Conservation (phyloP, 23 tunicate genomes). For the Ciona savignyi region DNA sequence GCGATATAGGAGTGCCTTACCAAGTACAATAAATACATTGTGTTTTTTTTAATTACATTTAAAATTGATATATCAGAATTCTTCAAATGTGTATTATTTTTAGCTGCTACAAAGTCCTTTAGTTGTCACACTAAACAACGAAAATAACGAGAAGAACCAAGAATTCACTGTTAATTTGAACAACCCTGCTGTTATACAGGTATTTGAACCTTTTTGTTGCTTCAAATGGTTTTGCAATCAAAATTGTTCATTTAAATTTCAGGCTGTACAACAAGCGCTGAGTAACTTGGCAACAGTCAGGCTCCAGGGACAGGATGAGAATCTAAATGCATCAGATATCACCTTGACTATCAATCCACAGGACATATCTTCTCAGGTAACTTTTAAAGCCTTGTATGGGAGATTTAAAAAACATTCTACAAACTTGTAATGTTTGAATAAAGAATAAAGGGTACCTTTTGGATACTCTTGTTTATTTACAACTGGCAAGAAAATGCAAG, state of each 20-base stretch:
- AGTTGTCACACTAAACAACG: conserved; percentile 2
- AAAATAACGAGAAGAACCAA: conserved; percentile 6
- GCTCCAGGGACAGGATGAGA: conserved; percentile 8
- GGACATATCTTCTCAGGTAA: too few relatives aligned
- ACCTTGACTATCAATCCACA: conserved; percentile 11
- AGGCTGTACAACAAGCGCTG: background rate
- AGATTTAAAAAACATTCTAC: too few relatives aligned
- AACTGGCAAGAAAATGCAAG: too few relatives aligned
- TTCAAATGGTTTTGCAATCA: too few relatives aligned
- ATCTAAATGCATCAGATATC: background rate
- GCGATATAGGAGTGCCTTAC: too few relatives aligned
- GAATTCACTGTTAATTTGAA: conserved; percentile 10
- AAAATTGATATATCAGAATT: too few relatives aligned
- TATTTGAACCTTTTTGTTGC: background rate
- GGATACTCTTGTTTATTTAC: too few relatives aligned
- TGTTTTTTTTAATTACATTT: too few relatives aligned
- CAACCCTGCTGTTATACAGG: conserved; percentile 28
- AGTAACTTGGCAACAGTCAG: background rate
- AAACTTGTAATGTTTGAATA: too few relatives aligned
- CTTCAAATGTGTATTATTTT: background rate
- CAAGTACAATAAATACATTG: too few relatives aligned
- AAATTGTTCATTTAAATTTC: background rate
- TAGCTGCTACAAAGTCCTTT: conserved; percentile 20
- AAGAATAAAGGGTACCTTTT: too few relatives aligned
- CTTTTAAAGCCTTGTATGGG: too few relatives aligned